phyloP scores from a whole-genome alignment of 1,140 invertebrate genomes.

The Leptonema lineaticorne region DNA sequence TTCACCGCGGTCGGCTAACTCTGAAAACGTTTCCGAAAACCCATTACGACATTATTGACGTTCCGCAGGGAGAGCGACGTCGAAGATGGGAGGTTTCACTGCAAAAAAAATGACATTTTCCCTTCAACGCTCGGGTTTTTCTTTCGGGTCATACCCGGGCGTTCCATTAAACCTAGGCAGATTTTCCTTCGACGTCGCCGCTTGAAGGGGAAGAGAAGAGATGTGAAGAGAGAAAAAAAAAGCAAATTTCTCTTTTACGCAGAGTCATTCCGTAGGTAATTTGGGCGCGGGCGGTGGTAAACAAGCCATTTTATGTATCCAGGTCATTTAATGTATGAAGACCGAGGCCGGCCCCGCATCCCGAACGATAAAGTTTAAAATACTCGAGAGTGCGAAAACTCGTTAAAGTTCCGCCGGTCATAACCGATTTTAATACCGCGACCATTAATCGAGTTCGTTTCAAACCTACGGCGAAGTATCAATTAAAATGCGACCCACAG shows the following conservation, averaged over 20 bases:
- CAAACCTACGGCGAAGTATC: background rate
- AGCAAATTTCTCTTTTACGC: conserved; percentile 21
- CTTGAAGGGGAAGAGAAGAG: background rate
- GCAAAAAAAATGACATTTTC: conserved; percentile 8
- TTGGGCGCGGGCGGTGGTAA: conserved; percentile 19
- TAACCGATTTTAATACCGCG: conserved; percentile 4
- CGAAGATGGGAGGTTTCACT: background rate
- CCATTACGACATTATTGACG: conserved; percentile 19
- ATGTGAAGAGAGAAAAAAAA: background rate
- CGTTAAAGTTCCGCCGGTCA: conserved; percentile 9
- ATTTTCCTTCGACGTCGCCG: background rate
- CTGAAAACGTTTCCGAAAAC: background rate
- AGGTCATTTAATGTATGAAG: conserved; percentile 28
- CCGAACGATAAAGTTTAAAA: conserved; percentile 24
- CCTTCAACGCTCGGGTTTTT: background rate
- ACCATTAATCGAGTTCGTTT: conserved; percentile 4
- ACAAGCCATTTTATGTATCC: conserved; percentile 28
- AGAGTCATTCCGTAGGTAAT: conserved; percentile 22
- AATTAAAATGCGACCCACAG: background rate
- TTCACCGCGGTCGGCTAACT: background rate
- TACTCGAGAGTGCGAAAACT: background rate
- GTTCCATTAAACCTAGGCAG: conserved; percentile 16
- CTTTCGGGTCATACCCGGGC: background rate
- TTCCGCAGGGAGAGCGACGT: too few species aligned
- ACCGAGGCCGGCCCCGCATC: background rate